These are phyloP conservation scores for Pachycephus smyrnensis DNA, from an alignment of 2,888 invertebrate species.

Conservation along the genomic window DNA sequence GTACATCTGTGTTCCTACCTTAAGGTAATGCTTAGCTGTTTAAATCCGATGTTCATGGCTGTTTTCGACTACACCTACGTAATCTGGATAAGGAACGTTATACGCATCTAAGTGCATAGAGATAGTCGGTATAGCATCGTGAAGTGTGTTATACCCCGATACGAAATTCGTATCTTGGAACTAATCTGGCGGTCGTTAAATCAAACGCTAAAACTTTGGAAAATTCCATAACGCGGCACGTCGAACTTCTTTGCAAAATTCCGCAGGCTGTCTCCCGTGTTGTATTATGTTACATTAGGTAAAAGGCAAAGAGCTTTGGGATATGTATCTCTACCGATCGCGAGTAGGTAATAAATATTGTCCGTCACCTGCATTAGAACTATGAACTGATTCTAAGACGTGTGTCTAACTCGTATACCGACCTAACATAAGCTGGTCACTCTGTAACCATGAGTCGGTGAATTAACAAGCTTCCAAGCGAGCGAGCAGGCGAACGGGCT, in stretches of 20 bases:
- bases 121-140: not conserved
- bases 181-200: not conserved
- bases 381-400: not conserved
- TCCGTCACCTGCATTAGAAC: not conserved
- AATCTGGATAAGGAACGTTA: not conserved
- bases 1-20: not conserved
- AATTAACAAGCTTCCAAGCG: conserved; percentile 39
- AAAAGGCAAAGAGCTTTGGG: not conserved
- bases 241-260: not conserved
- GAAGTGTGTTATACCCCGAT: not conserved
- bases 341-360: not conserved
- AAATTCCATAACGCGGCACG: not conserved
- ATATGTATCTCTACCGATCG: not conserved
- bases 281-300: not conserved
- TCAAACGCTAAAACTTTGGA: not conserved
- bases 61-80: not conserved
- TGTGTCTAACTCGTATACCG: not conserved
- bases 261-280: not conserved
- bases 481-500: conserved; percentile 25
- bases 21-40: not conserved
- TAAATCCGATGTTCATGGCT: not conserved
- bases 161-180: not conserved
- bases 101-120: not conserved
- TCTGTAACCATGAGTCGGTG: conserved; percentile 13
- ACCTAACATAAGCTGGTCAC: conserved; percentile 1